phyloP scores from a whole-genome alignment of 2,888 invertebrate species.

The Monoplex corrugatus region DNA sequence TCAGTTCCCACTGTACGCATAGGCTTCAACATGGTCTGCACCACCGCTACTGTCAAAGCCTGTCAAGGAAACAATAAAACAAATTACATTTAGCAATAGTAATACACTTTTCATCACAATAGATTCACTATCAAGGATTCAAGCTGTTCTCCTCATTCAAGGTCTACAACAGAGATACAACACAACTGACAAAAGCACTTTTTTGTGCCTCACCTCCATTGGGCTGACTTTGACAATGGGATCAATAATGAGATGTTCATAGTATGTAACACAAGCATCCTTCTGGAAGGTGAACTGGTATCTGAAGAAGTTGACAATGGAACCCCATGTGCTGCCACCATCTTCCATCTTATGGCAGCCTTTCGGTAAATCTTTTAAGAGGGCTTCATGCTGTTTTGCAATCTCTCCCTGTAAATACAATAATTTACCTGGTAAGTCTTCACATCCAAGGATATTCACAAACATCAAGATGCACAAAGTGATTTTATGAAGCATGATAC shows the following conservation, averaged over 20 bases:
- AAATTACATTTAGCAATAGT: too few relatives aligned
- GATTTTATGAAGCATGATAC: too few relatives aligned
- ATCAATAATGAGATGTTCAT: slow-evolving; percentile 60
- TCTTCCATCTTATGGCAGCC: slow-evolving; percentile 50
- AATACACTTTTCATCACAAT: too few relatives aligned
- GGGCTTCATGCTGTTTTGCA: slow-evolving; percentile 53
- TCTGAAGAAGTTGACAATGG: neutral
- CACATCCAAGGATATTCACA: too few relatives aligned
- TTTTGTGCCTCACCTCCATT: slow-evolving; percentile 58
- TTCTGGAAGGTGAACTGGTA: slow-evolving; percentile 52
- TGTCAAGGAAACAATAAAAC: slow-evolving; percentile 31
- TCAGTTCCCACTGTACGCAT: slow-evolving; percentile 59
- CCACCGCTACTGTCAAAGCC: slow-evolving; percentile 63
- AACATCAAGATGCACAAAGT: too few relatives aligned
- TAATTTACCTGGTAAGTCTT: too few relatives aligned
- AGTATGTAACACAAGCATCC: slow-evolving; percentile 61
- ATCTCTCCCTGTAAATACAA: slow-evolving; percentile 31
- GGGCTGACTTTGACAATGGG: slow-evolving; percentile 64
- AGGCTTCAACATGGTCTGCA: slow-evolving; percentile 61
- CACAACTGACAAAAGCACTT: too few relatives aligned
- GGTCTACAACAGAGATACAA: too few relatives aligned
- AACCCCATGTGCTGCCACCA: neutral
- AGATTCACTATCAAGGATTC: too few relatives aligned
- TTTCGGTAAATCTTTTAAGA: slow-evolving; percentile 54
- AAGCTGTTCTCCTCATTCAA: too few relatives aligned